Conservation (phyloP, 2,113 vertebrate species). For the Dunckerocampus dactyliophorus region DNA sequence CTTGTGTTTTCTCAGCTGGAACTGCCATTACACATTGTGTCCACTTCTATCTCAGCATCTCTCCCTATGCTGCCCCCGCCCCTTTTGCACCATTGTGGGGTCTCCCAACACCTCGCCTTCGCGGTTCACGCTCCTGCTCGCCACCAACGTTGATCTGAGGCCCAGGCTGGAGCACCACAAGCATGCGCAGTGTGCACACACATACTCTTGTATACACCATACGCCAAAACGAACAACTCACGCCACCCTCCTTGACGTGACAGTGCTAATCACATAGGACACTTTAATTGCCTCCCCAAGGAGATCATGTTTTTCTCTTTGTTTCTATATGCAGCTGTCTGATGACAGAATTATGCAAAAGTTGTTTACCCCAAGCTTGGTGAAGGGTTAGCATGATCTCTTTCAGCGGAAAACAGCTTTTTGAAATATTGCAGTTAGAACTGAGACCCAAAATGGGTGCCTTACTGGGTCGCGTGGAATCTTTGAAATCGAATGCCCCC, state of each 20-base stretch:
- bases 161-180: slow-evolving; percentile 24
- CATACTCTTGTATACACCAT: slow-evolving; percentile 1
- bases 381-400: neutral
- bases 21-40: slow-evolving; percentile 70
- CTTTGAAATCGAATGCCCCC: neutral
- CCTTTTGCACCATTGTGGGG: slow-evolving; percentile 3
- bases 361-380: neutral
- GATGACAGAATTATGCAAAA: neutral
- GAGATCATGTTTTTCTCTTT: slow-evolving; percentile 5
- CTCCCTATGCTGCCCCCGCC: slow-evolving; percentile 35
- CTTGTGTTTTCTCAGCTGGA: slow-evolving; percentile 83
- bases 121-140: slow-evolving; percentile 19
- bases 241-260: slow-evolving; percentile 24
- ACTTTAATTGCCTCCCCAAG: slow-evolving; percentile 7
- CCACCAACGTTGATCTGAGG: slow-evolving; percentile 63
- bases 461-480: neutral
- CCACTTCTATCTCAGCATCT: slow-evolving; percentile 63
- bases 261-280: slow-evolving; percentile 14
- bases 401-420: neutral
- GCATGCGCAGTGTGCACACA: slow-evolving; percentile 21
- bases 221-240: slow-evolving; percentile 5
- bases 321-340: neutral
- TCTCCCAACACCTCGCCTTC: slow-evolving; percentile 37
- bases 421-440: neutral
- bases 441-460: neutral